These are phyloP conservation scores for Rhizoglyphus robini DNA, from an alignment of 1,140 invertebrate species.

Conservation along the genomic window DNA sequence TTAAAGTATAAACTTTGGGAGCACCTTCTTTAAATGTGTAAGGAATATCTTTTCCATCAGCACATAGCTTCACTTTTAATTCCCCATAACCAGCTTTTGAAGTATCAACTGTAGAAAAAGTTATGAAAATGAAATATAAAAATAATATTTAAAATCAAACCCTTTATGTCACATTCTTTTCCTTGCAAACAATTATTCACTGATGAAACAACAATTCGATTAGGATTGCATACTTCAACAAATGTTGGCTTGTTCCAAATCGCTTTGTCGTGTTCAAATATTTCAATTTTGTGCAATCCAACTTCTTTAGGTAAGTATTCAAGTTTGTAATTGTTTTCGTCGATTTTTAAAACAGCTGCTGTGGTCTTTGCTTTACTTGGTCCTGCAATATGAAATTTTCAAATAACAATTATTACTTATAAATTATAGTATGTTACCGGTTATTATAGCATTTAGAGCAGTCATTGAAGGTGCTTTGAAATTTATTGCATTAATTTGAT, in stretches of 20 bases:
- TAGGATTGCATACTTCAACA: constrained; percentile 71
- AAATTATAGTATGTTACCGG: too few species aligned
- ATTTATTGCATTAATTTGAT: constrained; percentile 44
- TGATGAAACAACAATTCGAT: constrained; percentile 58
- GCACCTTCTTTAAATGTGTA: constrained; percentile 47
- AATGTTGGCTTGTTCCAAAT: constrained; percentile 48
- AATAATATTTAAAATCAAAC: constrained; percentile 5
- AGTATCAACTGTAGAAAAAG: constrained; percentile 48
- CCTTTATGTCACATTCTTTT: constrained; percentile 57
- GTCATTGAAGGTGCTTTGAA: constrained; percentile 40
- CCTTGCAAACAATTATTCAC: constrained; percentile 65
- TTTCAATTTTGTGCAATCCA: constrained; percentile 45
- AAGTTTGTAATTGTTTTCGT: constrained; percentile 26
- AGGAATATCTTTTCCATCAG: constrained; percentile 61
- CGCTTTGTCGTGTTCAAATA: constrained; percentile 40
- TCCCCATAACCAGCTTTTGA: constrained; percentile 62
- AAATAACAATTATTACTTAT: neutral
- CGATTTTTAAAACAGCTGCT: constrained; percentile 27
- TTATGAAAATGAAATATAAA: neutral
- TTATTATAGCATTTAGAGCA: constrained; percentile 37
- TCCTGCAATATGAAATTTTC: constrained; percentile 2
- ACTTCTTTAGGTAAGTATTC: constrained; percentile 38
- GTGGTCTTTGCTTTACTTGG: constrained; percentile 31
- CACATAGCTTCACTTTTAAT: constrained; percentile 57
- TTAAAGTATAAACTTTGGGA: constrained; percentile 45